phyloP scores from a whole-genome alignment of 1,140 invertebrate species.

The Sesamia nonagrioides region DNA sequence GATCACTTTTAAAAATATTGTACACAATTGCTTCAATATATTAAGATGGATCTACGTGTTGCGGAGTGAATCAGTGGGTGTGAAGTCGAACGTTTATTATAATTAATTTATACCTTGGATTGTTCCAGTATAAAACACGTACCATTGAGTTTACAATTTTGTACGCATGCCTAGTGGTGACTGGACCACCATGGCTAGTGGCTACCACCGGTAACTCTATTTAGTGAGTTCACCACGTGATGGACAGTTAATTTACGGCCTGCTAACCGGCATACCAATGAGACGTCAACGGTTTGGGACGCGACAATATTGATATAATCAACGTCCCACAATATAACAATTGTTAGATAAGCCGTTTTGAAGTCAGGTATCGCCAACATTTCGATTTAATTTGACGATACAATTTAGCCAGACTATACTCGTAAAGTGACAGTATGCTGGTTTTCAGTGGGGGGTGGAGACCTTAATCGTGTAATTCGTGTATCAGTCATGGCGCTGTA shows the following conservation, averaged over 20 bases:
- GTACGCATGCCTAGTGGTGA: conserved; percentile 52
- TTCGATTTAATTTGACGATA: neutral
- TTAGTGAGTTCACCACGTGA: conserved; percentile 60
- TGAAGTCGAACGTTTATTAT: conserved; percentile 27
- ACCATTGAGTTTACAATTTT: conserved; percentile 47
- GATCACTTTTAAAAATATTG: conserved; percentile 29
- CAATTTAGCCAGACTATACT: neutral
- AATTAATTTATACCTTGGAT: conserved; percentile 20
- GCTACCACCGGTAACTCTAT: conserved; percentile 52
- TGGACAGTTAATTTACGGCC: conserved; percentile 70
- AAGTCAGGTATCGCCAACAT: conserved; percentile 36
- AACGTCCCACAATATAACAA: conserved; percentile 63
- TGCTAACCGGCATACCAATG: conserved; percentile 70
- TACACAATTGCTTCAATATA: conserved; percentile 18
- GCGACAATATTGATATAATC: conserved; percentile 68
- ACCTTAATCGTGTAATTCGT: conserved; percentile 18
- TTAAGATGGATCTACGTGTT: conserved; percentile 7
- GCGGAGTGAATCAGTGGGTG: conserved; percentile 24
- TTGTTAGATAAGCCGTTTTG: conserved; percentile 52
- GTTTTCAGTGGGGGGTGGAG: neutral
- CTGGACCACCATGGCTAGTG: conserved; percentile 57
- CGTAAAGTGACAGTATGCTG: neutral
- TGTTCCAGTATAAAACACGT: conserved; percentile 51
- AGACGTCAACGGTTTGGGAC: conserved; percentile 55
- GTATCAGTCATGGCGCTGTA: conserved; percentile 24